A percentile compares a stretch with the other conserved stretches of the same genome.
Evolutionary conservation across 2,797 vertebrate species (phyloP).

Genomic region (Meda fulgida): DNA sequence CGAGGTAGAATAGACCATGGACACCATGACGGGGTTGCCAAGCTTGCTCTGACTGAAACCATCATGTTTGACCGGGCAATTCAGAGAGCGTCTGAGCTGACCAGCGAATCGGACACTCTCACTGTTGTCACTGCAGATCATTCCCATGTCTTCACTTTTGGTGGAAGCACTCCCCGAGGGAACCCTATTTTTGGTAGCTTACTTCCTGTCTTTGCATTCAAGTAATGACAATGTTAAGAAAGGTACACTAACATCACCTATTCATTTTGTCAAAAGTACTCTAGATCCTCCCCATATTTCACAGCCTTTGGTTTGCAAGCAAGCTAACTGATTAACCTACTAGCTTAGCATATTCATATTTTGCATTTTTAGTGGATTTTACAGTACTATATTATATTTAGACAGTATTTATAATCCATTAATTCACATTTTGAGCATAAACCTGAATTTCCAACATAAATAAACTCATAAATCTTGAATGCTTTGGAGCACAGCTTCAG

Average conservation of each 20-base stretch:
- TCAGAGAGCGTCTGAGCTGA: conserved; percentile 74
- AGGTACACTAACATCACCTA: neutral
- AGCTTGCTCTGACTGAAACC: conserved; percentile 81
- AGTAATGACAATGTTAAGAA: neutral
- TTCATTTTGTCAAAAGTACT: neutral
- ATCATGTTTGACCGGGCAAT: conserved; percentile 83
- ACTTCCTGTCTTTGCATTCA: neutral
- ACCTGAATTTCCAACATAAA: no score
- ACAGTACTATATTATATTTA: no score
- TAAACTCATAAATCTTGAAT: no score
- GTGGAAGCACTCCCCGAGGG: conserved; percentile 82
- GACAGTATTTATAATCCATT: no score
- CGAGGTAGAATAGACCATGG: conserved; percentile 87
- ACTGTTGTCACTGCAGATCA: conserved; percentile 86
- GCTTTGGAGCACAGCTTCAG: no score
- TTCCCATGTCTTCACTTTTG: conserved; percentile 85
- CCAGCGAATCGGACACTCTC: conserved; percentile 78
- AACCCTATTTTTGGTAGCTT: conserved; percentile 84
- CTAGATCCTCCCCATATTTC: neutral
- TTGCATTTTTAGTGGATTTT: neutral
- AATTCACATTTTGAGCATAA: no score
- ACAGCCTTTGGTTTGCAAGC: no score
- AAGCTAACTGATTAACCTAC: no score
- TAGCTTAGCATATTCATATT: neutral
- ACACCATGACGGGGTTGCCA: conserved; percentile 82